phyloP scores from a whole-genome alignment of 2,888 invertebrate species.

The Harmothoe impar region DNA sequence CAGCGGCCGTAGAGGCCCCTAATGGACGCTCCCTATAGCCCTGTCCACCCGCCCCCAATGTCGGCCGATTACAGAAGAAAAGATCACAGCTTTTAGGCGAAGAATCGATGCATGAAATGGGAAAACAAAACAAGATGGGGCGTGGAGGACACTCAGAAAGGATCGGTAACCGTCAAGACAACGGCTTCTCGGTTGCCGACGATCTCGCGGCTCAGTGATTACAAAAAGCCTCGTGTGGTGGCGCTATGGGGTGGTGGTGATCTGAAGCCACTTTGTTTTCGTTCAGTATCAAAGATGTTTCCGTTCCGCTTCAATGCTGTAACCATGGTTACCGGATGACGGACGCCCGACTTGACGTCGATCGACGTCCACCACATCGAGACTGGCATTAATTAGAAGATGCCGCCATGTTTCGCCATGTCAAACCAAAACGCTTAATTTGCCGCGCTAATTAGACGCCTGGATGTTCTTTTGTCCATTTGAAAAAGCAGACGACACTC shows the following conservation, averaged over 20 bases:
- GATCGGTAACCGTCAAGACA: conserved; percentile 27
- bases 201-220: conserved; percentile 4
- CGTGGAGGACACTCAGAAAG: neutral
- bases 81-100: conserved; percentile 37
- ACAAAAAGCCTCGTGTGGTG: neutral
- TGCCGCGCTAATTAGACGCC: conserved; percentile 44
- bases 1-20: neutral
- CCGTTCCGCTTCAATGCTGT: conserved; percentile 20
- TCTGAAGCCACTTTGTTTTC: conserved; percentile 43
- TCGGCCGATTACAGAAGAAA: conserved; percentile 30
- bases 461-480: conserved; percentile 24
- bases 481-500: neutral
- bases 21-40: conserved; percentile 20
- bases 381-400: conserved; percentile 37
- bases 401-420: conserved; percentile 6
- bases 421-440: conserved; percentile 46
- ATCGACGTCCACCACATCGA: conserved; percentile 2
- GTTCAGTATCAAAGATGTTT: conserved; percentile 33
- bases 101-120: conserved; percentile 2
- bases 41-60: neutral
- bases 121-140: neutral
- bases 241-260: conserved; percentile 9
- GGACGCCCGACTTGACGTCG: conserved; percentile 9
- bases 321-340: conserved; percentile 4
- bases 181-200: neutral